Conservation (phyloP, 2,888 invertebrate genomes). For the Caenorhabditis imperialis region DNA sequence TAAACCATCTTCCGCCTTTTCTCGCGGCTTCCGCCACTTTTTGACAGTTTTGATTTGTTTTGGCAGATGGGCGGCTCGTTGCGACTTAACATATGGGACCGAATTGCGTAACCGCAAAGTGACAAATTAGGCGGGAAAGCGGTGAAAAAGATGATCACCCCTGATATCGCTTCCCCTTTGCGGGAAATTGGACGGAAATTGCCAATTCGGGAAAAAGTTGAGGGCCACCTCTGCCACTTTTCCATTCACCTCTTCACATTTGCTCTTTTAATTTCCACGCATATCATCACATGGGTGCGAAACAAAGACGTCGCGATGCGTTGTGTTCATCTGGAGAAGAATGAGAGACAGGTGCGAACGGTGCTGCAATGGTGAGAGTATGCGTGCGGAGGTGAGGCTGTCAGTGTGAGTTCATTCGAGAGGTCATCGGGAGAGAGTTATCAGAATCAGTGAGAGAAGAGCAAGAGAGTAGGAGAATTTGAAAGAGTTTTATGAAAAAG, state of each 20-base stretch:
- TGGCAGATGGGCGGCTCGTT: slow-evolving; percentile 32
- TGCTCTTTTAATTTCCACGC: background rate
- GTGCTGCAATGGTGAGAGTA: no score
- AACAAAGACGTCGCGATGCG: no score
- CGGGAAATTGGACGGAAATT: slow-evolving; percentile 46
- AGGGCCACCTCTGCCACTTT: slow-evolving; percentile 12
- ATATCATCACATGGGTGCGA: background rate
- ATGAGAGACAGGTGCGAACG: no score
- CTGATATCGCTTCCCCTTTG: slow-evolving; percentile 10
- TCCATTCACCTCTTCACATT: slow-evolving; percentile 8
- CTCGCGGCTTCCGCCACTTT: background rate
- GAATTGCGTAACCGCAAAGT: slow-evolving; percentile 39
- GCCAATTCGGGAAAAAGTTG: slow-evolving; percentile 5
- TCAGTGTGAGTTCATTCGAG: no score
- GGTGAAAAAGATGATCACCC: slow-evolving; percentile 22
- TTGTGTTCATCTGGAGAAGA: no score
- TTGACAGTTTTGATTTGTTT: slow-evolving; percentile 40
- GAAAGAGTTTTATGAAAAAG: no score
- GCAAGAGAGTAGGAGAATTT: no score
- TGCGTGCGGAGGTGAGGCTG: no score
- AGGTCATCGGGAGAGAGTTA: no score
- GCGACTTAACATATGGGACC: slow-evolving; percentile 24
- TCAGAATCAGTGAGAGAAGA: no score
- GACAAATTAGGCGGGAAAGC: slow-evolving; percentile 32
- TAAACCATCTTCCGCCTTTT: background rate